Conservation (phyloP, 2,113 vertebrate species). For the Microtus oregoni region DNA sequence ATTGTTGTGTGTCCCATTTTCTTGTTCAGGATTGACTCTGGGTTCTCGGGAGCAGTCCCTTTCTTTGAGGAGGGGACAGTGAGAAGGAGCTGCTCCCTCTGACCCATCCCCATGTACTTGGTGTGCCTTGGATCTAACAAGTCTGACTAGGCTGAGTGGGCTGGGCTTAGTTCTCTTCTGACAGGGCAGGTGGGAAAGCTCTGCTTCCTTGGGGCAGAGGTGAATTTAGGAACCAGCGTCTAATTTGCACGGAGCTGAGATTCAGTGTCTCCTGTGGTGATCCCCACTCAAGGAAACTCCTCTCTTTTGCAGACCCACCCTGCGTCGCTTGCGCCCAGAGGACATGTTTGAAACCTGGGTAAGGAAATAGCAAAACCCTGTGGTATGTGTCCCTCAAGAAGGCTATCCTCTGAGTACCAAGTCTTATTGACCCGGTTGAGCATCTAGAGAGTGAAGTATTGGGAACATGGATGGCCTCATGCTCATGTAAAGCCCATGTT, state of each 20-base stretch:
- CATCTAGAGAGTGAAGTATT: not conserved
- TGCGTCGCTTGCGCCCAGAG: conserved; percentile 95
- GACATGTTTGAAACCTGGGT: conserved; percentile 99
- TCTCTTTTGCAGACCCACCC: conserved; percentile 90
- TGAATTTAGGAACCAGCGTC: not conserved
- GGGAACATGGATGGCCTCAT: not conserved
- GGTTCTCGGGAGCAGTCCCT: not conserved
- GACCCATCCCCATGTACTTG: not conserved
- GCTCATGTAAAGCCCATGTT: not conserved
- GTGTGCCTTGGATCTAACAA: not conserved
- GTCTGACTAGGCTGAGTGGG: not conserved
- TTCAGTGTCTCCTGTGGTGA: not conserved
- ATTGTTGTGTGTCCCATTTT: not conserved
- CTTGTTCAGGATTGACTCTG: not conserved
- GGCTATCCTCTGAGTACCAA: not conserved
- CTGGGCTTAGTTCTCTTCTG: not conserved
- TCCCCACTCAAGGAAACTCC: not conserved
- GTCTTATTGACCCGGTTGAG: not conserved
- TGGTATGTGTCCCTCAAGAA: not conserved
- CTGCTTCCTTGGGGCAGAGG: not conserved
- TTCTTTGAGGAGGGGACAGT: not conserved
- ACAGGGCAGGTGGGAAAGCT: not conserved
- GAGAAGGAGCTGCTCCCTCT: not conserved
- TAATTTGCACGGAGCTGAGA: not conserved
- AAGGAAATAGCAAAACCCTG: conserved; percentile 78